Base-by-base conservation (phyloP, 2,888 invertebrate genomes). In the Heliconius hortense region DNA sequence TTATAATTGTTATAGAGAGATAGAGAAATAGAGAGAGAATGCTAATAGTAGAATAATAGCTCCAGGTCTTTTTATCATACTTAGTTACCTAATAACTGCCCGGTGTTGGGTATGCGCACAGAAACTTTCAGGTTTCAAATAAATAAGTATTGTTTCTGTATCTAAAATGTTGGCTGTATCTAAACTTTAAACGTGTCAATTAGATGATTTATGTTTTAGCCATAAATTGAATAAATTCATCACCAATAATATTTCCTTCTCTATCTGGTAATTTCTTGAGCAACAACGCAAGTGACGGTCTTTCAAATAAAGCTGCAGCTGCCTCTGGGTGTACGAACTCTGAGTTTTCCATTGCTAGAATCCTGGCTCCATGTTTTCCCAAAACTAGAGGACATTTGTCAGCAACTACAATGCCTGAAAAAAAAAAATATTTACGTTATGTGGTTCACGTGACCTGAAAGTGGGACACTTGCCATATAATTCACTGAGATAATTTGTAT, bases 341-440 rank as follows among this genome's bases (percentile, higher is more conserved):
- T 0, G 88, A 89, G 59, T 91, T 90, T 74, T 93, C 93, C 53
- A 87, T 83, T 0, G 87, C 89, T 66, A 94, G 82, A 64, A 88
- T 82, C 77, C 85, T 85, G 1, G 88, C 85, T 0, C 84, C 87
- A 1, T 92, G 89, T 72, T 89, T 90, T 11, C 88, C 88, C 56
- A 94, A 79, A 21, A 94, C 87, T 21, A 92, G 80, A 0, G 93
- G 94, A 48, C 91, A 92, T 78, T 94, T 94, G 83, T 93, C 94
- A 18, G 93, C 92, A 68, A 94, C 81, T n/a, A 89, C 74, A 1
- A 93, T 83, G 18, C 93, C 93, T 94, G 83, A 60, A 60, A 60
- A 15, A 26, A n/a, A 7, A 35, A 35, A 35, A 8, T 7, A 31
- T 31, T 31, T 8, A 31, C 31, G 8, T 7, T 31, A 35, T 35